phyloP scores from a whole-genome alignment of 92 coral and sea anemone species.

The Isaurus tuberculatus region DNA sequence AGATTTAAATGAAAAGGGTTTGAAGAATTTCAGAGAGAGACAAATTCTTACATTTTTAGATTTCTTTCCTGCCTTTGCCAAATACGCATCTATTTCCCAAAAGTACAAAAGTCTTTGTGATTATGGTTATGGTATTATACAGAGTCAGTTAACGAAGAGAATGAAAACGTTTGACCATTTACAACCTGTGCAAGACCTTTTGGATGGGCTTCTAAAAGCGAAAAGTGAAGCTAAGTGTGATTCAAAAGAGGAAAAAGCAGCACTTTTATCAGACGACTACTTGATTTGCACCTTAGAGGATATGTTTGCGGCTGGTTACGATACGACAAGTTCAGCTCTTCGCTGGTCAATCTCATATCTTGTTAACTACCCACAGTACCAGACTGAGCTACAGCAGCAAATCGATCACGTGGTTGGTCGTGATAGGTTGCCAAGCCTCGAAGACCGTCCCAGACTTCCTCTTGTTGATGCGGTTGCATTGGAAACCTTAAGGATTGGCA shows the following conservation, averaged over 20 bases:
- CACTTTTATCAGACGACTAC: conserved; percentile 34
- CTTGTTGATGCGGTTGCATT: conserved; percentile 35
- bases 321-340: conserved; percentile 25
- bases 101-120: conserved; percentile 5
- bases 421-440: conserved; percentile 32
- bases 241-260: neutral
- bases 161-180: conserved; percentile 9
- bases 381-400: conserved; percentile 31
- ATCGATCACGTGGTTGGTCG: conserved; percentile 50
- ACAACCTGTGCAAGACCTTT: conserved; percentile 15
- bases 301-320: conserved; percentile 53
- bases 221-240: conserved; percentile 31
- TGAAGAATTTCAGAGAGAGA: conserved; percentile 32
- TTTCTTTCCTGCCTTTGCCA: conserved; percentile 26
- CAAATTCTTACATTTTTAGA: conserved; percentile 25
- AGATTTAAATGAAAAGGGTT: conserved; percentile 19
- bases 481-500: conserved; percentile 48
- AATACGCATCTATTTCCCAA: conserved; percentile 21
- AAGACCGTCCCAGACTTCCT: conserved; percentile 43
- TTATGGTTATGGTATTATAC: conserved; percentile 34
- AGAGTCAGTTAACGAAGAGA: neutral
- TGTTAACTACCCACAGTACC: conserved; percentile 36
- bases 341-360: conserved; percentile 35
- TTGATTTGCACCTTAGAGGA: conserved; percentile 41
- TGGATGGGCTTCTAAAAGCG: conserved; percentile 32